Percentiles rank a stretch among this genome's conserved stretches.
phyloP scores from a whole-genome alignment of 2,888 invertebrate species.

The Cyaniris semiargus region DNA sequence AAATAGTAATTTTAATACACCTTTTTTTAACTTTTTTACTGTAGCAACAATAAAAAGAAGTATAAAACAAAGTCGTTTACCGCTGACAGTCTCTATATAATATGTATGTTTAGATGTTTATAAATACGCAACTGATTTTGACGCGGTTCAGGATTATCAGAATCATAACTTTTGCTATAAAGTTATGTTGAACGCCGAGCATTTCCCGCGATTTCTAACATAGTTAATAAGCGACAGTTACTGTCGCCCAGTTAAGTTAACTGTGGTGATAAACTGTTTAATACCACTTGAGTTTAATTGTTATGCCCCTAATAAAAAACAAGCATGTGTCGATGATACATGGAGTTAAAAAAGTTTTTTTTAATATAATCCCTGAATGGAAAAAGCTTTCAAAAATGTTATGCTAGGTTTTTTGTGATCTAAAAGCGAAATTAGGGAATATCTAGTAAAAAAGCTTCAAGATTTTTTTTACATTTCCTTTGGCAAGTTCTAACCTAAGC shows the following conservation, averaged over 20 bases:
- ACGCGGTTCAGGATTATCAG: too few species aligned
- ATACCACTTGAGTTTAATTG: slow-evolving; percentile 14
- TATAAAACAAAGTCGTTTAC: too few species aligned
- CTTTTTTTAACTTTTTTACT: too few species aligned
- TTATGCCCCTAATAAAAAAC: slow-evolving; percentile 15
- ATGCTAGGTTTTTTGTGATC: neutral
- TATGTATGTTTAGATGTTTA: too few species aligned
- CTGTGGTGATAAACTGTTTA: slow-evolving; percentile 18
- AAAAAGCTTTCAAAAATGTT: neutral
- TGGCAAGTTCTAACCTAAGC: too few species aligned
- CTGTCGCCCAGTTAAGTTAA: neutral
- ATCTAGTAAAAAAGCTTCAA: too few species aligned
- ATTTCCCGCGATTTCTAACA: neutral
- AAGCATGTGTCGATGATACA: neutral
- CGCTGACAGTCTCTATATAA: too few species aligned
- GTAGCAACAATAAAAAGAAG: too few species aligned
- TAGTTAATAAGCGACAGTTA: slow-evolving; percentile 1
- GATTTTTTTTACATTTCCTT: too few species aligned
- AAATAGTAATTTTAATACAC: too few species aligned
- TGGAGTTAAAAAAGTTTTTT: neutral
- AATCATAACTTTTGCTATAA: neutral
- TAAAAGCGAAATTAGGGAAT: neutral
- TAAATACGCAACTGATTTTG: too few species aligned
- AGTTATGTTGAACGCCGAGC: neutral
- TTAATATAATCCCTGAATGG: neutral